These are phyloP conservation scores for Dryadula phaetusa DNA, from an alignment of 2,888 invertebrate genomes.

Conservation along the genomic window DNA sequence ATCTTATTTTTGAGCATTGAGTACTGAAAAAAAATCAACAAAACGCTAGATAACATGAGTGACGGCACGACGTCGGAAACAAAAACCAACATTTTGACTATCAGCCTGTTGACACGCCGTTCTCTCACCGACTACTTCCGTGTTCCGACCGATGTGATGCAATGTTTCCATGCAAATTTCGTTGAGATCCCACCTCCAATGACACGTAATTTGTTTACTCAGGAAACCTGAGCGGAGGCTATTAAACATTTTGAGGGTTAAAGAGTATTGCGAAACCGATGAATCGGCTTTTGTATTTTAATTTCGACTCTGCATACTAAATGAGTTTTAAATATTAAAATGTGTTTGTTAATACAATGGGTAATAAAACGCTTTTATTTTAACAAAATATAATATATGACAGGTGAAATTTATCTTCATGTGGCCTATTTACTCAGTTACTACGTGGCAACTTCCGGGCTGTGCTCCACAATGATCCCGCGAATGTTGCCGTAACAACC, in stretches of 20 bases:
- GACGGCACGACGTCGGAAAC: not conserved
- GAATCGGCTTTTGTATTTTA: slow-evolving; percentile 3
- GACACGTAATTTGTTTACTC: slow-evolving; percentile 40
- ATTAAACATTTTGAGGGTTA: slow-evolving; percentile 18
- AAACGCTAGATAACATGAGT: not conserved
- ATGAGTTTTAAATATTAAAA: not conserved
- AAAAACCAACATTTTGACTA: slow-evolving; percentile 57
- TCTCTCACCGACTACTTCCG: slow-evolving; percentile 63
- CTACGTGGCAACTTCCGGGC: not conserved
- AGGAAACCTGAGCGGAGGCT: slow-evolving; percentile 28
- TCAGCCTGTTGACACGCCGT: slow-evolving; percentile 64
- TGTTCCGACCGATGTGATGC: slow-evolving; percentile 55
- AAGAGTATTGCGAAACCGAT: slow-evolving; percentile 21
- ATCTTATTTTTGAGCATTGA: too few relatives aligned
- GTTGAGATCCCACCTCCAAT: slow-evolving; percentile 43
- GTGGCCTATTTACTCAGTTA: slow-evolving; percentile 6
- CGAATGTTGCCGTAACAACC: not conserved
- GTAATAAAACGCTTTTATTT: not conserved
- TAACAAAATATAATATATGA: not conserved
- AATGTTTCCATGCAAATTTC: slow-evolving; percentile 55
- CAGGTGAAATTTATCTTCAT: not conserved
- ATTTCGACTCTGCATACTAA: slow-evolving; percentile 2
- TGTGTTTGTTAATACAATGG: not conserved
- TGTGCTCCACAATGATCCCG: slow-evolving; percentile 20
- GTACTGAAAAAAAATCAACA: not conserved